Conservation (phyloP, 1,140 invertebrate species). For the Cheumatopsyche charites region DNA sequence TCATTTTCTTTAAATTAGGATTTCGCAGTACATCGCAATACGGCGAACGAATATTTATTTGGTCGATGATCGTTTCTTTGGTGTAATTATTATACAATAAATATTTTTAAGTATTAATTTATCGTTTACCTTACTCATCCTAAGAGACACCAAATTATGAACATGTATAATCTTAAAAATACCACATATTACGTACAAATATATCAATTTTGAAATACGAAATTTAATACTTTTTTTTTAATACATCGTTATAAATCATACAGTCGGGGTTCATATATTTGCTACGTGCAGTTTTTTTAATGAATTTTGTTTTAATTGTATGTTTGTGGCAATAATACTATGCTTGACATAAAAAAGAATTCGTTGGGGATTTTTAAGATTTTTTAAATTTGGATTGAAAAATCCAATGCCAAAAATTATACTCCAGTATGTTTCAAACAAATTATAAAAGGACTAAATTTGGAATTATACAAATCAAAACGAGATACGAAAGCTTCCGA, state of each 20-base stretch:
- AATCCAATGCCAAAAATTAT: too few species aligned
- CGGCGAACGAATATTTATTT: slow-evolving; percentile 11
- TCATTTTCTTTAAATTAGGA: slow-evolving; percentile 15
- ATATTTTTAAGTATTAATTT: slow-evolving; percentile 15
- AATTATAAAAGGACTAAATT: too few species aligned
- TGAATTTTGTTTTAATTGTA: background rate
- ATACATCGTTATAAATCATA: slow-evolving; percentile 28
- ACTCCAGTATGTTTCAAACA: too few species aligned
- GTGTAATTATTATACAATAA: slow-evolving; percentile 20
- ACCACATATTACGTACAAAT: slow-evolving; percentile 25
- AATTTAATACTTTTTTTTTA: slow-evolving; percentile 22
- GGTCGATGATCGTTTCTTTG: slow-evolving; percentile 21
- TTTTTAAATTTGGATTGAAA: too few species aligned
- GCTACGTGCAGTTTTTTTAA: slow-evolving; percentile 2
- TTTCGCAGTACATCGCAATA: background rate
- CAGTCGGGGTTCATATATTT: slow-evolving; percentile 37
- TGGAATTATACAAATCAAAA: too few species aligned
- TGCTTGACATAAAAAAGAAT: too few species aligned
- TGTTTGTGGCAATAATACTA: background rate
- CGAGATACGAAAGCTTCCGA: background rate
- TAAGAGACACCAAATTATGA: slow-evolving; percentile 24
- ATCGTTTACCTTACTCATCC: slow-evolving; percentile 3
- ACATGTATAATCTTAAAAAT: slow-evolving; percentile 10
- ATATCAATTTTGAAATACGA: slow-evolving; percentile 17
- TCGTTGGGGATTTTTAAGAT: background rate